Evolutionary conservation across 2,113 vertebrate species (phyloP).

Genomic region (Leptocoma aspasia): DNA sequence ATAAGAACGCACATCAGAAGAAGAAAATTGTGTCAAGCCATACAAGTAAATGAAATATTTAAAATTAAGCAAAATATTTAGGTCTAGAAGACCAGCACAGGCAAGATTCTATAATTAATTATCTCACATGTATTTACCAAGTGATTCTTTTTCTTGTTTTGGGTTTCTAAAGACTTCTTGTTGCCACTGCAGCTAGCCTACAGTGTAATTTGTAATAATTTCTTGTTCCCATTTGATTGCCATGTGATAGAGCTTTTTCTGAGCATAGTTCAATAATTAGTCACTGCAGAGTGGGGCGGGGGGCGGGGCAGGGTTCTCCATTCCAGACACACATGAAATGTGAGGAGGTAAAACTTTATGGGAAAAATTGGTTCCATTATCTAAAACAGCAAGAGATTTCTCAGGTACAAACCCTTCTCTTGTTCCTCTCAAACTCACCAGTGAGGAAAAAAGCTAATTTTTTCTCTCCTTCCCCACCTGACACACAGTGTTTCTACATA

Average conservation of each 20-base stretch:
- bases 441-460: background rate
- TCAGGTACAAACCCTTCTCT: background rate
- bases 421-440: background rate
- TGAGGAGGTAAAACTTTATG: background rate
- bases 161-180: slow-evolving; percentile 18
- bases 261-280: slow-evolving; percentile 3
- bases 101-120: slow-evolving; percentile 13
- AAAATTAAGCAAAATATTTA: background rate
- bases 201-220: slow-evolving; percentile 3
- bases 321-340: background rate
- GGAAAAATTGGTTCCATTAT: background rate
- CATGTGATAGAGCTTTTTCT: slow-evolving; percentile 14
- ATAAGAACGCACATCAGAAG: slow-evolving; percentile 30
- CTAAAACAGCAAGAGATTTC: slow-evolving; percentile 10
- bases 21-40: slow-evolving; percentile 11
- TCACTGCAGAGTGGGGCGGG: background rate
- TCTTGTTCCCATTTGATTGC: slow-evolving; percentile 21
- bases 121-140: background rate
- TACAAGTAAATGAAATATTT: slow-evolving; percentile 21
- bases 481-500: background rate
- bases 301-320: background rate
- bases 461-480: background rate
- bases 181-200: background rate
- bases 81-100: background rate
- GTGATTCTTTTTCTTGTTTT: background rate